Percentiles rank a stretch among this genome's conserved stretches.
These are phyloP conservation scores for Labeo calbasu DNA, from an alignment of 2,797 vertebrate species.

Conservation along the genomic window DNA sequence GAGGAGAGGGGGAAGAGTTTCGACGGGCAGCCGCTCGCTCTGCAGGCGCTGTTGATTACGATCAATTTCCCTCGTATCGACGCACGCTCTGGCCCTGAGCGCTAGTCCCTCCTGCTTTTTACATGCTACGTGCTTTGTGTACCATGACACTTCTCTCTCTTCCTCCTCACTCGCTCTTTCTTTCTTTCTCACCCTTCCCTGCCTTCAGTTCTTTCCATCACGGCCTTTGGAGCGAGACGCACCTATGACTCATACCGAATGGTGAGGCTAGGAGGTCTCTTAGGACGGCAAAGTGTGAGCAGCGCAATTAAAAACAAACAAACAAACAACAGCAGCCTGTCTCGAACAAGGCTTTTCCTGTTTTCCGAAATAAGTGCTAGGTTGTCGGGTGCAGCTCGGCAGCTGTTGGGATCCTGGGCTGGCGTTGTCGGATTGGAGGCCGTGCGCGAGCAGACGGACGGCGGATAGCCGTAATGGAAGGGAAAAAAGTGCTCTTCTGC, in stretches of 20 bases:
- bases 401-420: conserved; percentile 47
- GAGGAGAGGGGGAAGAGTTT: conserved; percentile 70
- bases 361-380: conserved; percentile 16
- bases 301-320: conserved; percentile 49
- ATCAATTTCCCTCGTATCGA: conserved; percentile 85
- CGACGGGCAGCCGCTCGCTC: conserved; percentile 76
- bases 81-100: conserved; percentile 81
- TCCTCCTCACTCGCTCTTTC: conserved; percentile 52
- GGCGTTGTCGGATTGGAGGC: conserved; percentile 54
- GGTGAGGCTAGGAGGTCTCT: conserved; percentile 42
- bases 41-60: conserved; percentile 84
- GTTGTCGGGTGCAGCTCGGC: conserved; percentile 1
- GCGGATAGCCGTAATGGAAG: conserved; percentile 60
- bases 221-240: conserved; percentile 55
- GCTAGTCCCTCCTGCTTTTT: conserved; percentile 79
- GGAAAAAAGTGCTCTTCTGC: conserved; percentile 51
- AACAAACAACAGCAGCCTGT: conserved; percentile 39
- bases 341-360: conserved; percentile 13
- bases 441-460: conserved; percentile 54
- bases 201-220: conserved; percentile 37
- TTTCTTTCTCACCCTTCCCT: conserved; percentile 40
- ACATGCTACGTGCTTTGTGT: conserved; percentile 84
- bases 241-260: conserved; percentile 56
- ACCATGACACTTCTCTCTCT: conserved; percentile 73
- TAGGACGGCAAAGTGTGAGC: conserved; percentile 44